These are phyloP conservation scores for Prunella strophiata DNA, from an alignment of 2,797 vertebrate genomes.

Conservation along the genomic window DNA sequence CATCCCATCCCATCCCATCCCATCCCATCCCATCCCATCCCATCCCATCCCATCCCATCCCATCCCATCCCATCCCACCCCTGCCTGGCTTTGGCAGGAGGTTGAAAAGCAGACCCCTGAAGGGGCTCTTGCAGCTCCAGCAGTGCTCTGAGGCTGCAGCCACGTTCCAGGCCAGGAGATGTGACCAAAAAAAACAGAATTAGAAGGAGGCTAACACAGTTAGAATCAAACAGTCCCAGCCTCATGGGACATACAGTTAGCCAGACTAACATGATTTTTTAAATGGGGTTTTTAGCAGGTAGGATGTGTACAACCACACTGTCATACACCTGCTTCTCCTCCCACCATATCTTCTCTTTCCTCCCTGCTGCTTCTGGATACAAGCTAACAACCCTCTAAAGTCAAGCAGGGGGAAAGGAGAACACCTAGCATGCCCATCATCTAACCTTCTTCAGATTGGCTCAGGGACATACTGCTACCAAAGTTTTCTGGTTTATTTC, in stretches of 20 bases:
- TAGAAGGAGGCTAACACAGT: background rate
- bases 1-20: background rate
- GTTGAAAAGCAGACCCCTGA: background rate
- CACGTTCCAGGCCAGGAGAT: accelerated
- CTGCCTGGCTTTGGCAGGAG: background rate
- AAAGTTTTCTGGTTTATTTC: background rate
- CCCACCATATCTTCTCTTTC: background rate
- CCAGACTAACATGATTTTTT: background rate
- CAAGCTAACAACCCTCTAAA: background rate
- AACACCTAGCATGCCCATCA: background rate
- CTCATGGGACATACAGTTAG: background rate
- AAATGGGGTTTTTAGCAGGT: background rate
- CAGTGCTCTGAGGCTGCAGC: background rate
- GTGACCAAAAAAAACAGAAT: background rate
- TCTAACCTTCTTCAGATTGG: background rate
- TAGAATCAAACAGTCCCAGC: background rate
- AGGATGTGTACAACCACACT: background rate
- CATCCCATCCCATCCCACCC: background rate
- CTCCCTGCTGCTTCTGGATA: background rate
- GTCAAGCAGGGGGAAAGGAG: background rate
- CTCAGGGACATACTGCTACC: background rate
- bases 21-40: background rate
- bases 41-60: accelerated
- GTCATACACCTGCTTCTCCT: background rate
- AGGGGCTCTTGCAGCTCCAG: background rate